Percentiles rank a stretch among this genome's conserved stretches.
These are phyloP conservation scores for Pteronura brasiliensis DNA, from an alignment of 2,113 vertebrate species.

Conservation along the genomic window DNA sequence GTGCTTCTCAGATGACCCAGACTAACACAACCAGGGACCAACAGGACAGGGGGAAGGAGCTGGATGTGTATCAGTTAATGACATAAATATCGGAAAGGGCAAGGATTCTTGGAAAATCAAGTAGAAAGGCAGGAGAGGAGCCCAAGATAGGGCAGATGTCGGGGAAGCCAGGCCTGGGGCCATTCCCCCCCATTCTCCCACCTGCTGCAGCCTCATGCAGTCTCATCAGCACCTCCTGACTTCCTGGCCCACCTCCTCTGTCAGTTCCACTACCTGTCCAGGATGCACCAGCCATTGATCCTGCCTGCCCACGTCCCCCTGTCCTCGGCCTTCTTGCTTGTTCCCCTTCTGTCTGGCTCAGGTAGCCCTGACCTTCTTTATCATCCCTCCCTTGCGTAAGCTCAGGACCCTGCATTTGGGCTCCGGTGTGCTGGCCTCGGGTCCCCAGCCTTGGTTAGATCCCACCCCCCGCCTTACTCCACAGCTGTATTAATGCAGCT, in stretches of 20 bases:
- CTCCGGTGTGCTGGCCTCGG: no score
- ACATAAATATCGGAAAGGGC: neutral
- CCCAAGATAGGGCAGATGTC: neutral
- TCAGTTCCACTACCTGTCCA: neutral
- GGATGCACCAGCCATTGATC: neutral
- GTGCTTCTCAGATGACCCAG: neutral
- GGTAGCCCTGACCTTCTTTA: neutral
- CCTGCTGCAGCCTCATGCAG: accelerated
- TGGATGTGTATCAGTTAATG: neutral
- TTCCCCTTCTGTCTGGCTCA: neutral
- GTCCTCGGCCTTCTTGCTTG: neutral
- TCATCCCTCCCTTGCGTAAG: neutral
- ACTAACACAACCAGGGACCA: neutral
- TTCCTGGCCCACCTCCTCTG: no score
- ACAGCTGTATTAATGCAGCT: neutral
- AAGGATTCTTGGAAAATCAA: neutral
- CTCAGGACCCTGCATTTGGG: accelerated
- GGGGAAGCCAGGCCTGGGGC: neutral
- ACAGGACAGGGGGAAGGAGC: neutral
- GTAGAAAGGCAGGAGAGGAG: neutral
- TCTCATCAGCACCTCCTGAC: neutral
- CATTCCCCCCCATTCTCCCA: neutral
- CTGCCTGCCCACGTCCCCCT: neutral
- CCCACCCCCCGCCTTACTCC: neutral
- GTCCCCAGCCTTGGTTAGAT: neutral